Conservation (phyloP, 2,113 vertebrate genomes). For the Apteryx mantelli region DNA sequence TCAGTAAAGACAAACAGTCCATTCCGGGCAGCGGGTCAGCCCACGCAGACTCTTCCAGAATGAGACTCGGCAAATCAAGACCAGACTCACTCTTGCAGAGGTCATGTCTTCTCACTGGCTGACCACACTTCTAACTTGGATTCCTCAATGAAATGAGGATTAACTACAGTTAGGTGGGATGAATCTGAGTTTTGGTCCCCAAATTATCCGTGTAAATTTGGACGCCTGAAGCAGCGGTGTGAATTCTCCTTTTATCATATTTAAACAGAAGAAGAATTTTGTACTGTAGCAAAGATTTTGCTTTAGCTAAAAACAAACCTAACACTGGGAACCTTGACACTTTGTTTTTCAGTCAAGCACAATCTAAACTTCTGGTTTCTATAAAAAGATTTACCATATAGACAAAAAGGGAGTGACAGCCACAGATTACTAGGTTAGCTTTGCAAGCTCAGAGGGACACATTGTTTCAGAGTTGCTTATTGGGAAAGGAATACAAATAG, state of each 20-base stretch:
- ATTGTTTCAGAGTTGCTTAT: background rate
- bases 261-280: background rate
- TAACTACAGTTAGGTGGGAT: background rate
- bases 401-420: background rate
- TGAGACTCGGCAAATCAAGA: background rate
- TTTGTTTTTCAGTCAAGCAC: background rate
- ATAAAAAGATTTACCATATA: background rate
- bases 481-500: background rate
- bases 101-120: background rate
- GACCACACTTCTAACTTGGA: background rate
- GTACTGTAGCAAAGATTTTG: background rate
- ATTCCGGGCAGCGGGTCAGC: background rate
- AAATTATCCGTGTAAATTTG: background rate
- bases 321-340: background rate
- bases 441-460: background rate
- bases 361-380: constrained; percentile 17
- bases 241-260: background rate
- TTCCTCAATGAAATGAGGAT: background rate
- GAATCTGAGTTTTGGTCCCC: background rate
- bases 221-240: background rate
- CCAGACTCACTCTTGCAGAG: rapidly evolving
- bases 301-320: background rate
- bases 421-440: constrained; percentile 10
- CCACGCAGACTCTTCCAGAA: background rate
- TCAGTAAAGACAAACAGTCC: background rate